A percentile compares a stretch with the other conserved stretches of the same genome.
These are phyloP conservation scores for Mugil cephalus DNA, from an alignment of 2,113 vertebrate species.

Conservation along the genomic window DNA sequence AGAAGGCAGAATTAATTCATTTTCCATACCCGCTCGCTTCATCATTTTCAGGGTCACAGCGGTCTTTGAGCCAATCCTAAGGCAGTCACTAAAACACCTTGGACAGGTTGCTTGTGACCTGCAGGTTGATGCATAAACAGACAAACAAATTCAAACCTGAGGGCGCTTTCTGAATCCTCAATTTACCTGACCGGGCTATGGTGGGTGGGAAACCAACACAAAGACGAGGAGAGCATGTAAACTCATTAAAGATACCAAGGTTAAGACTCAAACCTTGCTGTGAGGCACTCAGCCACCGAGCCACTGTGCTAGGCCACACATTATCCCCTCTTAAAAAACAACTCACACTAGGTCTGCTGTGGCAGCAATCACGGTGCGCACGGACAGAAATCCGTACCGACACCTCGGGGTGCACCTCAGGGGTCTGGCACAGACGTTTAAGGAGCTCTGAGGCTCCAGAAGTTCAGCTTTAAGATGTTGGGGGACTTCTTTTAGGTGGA, in stretches of 20 bases:
- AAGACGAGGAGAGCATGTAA: conserved; percentile 19
- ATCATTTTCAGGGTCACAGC: conserved; percentile 56
- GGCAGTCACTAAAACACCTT: conserved; percentile 34
- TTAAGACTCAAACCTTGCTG: conserved; percentile 35
- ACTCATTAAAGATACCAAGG: conserved; percentile 24
- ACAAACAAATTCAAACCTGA: conserved; percentile 48
- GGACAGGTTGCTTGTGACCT: conserved; percentile 40
- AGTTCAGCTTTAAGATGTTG: conserved; percentile 23
- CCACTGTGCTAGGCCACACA: conserved; percentile 17
- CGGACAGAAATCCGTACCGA: conserved; percentile 26
- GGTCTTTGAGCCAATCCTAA: conserved; percentile 37
- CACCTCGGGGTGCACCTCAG: conserved; percentile 53
- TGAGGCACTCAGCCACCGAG: conserved; percentile 29
- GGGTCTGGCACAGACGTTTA: conserved; percentile 40
- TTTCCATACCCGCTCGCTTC: conserved; percentile 41
- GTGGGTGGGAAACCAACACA: not conserved
- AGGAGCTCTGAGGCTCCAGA: conserved; percentile 37
- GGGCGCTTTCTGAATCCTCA: conserved; percentile 35
- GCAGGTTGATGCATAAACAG: conserved; percentile 49
- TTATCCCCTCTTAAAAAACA: conserved; percentile 20
- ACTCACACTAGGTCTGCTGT: conserved; percentile 26
- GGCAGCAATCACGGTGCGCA: conserved; percentile 3
- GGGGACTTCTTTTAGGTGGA: conserved; percentile 5
- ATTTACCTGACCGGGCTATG: not conserved
- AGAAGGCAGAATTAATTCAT: conserved; percentile 45